Base-by-base conservation (phyloP, 2,888 invertebrate species). In the Synergus umbraculus region DNA sequence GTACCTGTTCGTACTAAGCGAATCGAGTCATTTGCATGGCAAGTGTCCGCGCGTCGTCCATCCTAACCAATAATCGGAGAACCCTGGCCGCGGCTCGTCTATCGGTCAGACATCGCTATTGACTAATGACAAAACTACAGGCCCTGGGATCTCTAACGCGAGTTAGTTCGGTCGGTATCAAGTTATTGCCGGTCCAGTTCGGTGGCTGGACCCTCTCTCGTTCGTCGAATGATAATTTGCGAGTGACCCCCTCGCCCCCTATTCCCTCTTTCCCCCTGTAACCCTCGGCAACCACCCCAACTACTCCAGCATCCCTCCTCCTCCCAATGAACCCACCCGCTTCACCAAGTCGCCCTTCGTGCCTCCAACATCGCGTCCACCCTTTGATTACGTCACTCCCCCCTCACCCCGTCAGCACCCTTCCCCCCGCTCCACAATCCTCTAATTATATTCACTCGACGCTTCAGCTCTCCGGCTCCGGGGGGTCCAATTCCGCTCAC, bases 51-150 rank as follows among this genome's bases (percentile, higher is more conserved):
- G 77, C 78, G 58, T 78, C 78, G 80, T 58, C 88, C 88, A 88
- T 90, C 90, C 89, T 89, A 89, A 90, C 89, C 92, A 91, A 92
- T 92, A 92, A 91, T 92, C 90, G 90, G 88, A 83, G 87, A 84
- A 84, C 87, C 88, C 87, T 83, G 87, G 85, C 87, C 87, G 87
- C 84, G 80, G 80, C 81, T 84, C 86, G 84, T 90, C 91, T 89
- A 91, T 91, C 88, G 88, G 90, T 87, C 87, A 87, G 89, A 89
- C 89, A 84, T 85, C 80, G 89, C 89, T 91, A 91, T 91, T 90
- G 91, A 89, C 91, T 92, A 92, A 92, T 92, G 91, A 92, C 92
- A 91, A 92, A 92, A 92, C 92, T 92, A 92, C 91, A 92, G 92
- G 91, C 90, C 89, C 88, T 88, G 87, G 78, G 78, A 83, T 83